A percentile compares a stretch with the other conserved stretches of the same genome.
phyloP scores from a whole-genome alignment of 2,113 vertebrate genomes.

The Oreochromis aureus region DNA sequence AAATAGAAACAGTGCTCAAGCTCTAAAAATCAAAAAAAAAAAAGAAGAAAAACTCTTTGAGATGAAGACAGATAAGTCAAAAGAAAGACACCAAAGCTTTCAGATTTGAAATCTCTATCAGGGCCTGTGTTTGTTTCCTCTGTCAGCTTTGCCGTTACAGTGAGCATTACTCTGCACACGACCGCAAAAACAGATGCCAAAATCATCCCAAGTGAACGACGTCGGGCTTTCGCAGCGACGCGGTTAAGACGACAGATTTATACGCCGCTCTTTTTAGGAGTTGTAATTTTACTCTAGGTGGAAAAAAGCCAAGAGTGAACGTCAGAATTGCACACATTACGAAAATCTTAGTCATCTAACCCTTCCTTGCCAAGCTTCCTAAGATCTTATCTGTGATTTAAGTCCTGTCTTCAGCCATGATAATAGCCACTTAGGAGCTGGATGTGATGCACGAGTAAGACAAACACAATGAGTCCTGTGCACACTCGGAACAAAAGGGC shows the following conservation, averaged over 20 bases:
- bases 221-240: background rate
- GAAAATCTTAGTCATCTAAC: background rate
- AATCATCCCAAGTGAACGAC: background rate
- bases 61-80: background rate
- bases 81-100: background rate
- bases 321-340: background rate
- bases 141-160: background rate
- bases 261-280: background rate
- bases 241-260: background rate
- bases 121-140: background rate
- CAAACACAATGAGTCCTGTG: background rate
- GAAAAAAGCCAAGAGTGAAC: background rate
- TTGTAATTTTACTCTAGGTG: background rate
- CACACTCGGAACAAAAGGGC: constrained; percentile 37
- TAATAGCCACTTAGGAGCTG: background rate
- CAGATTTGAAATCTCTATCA: background rate
- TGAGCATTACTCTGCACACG: background rate
- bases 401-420: background rate
- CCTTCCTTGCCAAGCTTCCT: background rate
- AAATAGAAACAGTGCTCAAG: background rate
- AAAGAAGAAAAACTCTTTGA: background rate
- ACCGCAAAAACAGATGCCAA: background rate
- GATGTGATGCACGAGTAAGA: background rate
- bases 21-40: background rate
- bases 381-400: background rate